A percentile compares a stretch with the other conserved stretches of the same genome.
Conservation (phyloP, 2,797 vertebrate genomes). For the Diplodus sargus region DNA sequence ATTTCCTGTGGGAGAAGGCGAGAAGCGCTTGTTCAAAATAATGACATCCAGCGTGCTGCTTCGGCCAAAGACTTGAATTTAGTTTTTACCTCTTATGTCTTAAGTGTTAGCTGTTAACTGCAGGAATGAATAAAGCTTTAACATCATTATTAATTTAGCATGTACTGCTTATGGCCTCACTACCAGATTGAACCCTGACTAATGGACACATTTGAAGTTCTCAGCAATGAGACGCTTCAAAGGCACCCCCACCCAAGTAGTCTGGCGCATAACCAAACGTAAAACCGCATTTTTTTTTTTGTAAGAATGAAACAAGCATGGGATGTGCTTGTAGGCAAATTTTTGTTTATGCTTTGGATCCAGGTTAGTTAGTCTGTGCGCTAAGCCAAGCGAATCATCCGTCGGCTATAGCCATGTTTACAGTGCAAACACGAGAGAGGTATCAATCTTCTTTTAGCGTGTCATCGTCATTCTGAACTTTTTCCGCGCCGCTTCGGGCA, state of each 20-base stretch:
- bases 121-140: constrained; percentile 71
- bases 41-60: constrained; percentile 48
- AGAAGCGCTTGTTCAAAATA: constrained; percentile 71
- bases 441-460: not conserved
- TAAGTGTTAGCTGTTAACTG: constrained; percentile 77
- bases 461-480: too few relatives aligned
- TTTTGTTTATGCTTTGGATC: too few relatives aligned
- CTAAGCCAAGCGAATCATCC: constrained; percentile 15
- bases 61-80: constrained; percentile 60
- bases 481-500: too few relatives aligned
- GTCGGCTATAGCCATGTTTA: not conserved
- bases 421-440: not conserved
- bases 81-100: constrained; percentile 76
- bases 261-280: not conserved
- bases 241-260: not conserved
- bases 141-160: constrained; percentile 60
- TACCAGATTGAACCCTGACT: constrained; percentile 65
- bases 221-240: constrained; percentile 13
- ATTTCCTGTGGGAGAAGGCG: constrained; percentile 76
- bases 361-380: not conserved
- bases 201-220: constrained; percentile 61
- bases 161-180: constrained; percentile 61
- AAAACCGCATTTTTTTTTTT: not conserved
- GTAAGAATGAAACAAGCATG: too few relatives aligned
- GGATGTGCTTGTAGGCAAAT: too few relatives aligned